Conservation (phyloP, 2,888 invertebrate species). For the Euplagia quadripunctaria region DNA sequence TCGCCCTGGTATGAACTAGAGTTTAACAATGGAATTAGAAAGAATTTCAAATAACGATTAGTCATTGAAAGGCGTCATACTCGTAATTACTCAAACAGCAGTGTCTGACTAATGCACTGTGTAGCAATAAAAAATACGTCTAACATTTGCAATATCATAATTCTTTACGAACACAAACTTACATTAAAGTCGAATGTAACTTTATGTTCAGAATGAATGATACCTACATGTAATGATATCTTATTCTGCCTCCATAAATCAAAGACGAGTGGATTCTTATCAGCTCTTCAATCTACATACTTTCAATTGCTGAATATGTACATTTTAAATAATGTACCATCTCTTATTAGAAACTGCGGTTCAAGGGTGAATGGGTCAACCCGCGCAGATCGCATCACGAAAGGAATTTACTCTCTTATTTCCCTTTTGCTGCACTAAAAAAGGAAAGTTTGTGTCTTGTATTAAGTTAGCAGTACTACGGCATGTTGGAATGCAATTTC, state of each 20-base stretch:
- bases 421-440: slow-evolving; percentile 45
- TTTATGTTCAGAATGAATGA: too few species aligned
- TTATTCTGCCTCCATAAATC: slow-evolving; percentile 41
- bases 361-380: slow-evolving; percentile 61
- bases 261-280: slow-evolving; percentile 40
- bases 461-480: slow-evolving; percentile 13
- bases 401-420: slow-evolving; percentile 49
- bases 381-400: slow-evolving; percentile 32
- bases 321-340: slow-evolving; percentile 52
- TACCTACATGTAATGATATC: slow-evolving; percentile 29
- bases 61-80: neutral
- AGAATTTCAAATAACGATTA: neutral
- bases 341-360: slow-evolving; percentile 65
- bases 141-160: slow-evolving; percentile 26
- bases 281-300: slow-evolving; percentile 37
- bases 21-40: neutral
- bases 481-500: slow-evolving; percentile 39
- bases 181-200: slow-evolving; percentile 10
- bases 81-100: neutral
- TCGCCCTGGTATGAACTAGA: neutral
- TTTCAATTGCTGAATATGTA: slow-evolving; percentile 46
- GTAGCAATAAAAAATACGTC: neutral
- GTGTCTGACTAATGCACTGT: neutral
- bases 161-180: slow-evolving; percentile 29
- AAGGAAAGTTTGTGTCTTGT: slow-evolving; percentile 49